These are phyloP conservation scores for Tryphoninae sp. DNA, from an alignment of 2,888 invertebrate species.

Conservation along the genomic window DNA sequence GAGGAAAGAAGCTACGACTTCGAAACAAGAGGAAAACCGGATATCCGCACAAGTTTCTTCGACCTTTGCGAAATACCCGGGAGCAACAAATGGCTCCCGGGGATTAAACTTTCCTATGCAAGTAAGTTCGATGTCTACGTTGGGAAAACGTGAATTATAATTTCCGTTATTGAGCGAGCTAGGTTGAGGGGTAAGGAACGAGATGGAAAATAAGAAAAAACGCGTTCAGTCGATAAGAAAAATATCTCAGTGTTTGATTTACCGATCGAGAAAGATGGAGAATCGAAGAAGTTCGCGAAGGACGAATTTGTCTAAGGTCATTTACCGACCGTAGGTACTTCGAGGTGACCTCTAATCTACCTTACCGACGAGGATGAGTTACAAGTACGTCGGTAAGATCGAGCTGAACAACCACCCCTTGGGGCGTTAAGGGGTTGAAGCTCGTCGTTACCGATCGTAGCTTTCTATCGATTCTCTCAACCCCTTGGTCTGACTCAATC, in stretches of 20 bases:
- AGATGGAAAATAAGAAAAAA: no score
- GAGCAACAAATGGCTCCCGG: constrained; percentile 38
- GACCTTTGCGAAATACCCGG: neutral
- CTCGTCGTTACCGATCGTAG: neutral
- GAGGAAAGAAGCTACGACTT: neutral
- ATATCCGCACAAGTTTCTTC: constrained; percentile 16
- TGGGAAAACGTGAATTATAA: neutral
- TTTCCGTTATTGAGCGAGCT: neutral
- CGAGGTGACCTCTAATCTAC: constrained; percentile 9
- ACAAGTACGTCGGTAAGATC: neutral
- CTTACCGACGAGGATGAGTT: constrained; percentile 37
- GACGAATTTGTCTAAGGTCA: neutral
- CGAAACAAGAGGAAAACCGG: neutral
- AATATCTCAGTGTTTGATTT: neutral
- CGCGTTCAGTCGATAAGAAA: no score
- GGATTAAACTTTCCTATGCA: constrained; percentile 30
- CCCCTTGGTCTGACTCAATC: neutral
- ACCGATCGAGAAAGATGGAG: neutral
- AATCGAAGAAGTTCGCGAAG: neutral
- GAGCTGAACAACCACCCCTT: neutral
- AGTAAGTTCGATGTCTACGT: neutral
- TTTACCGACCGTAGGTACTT: constrained; percentile 26
- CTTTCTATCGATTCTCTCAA: neutral
- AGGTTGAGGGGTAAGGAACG: no score
- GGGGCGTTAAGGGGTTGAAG: neutral